A percentile compares a stretch with the other conserved stretches of the same genome.
phyloP scores from a whole-genome alignment of 1,140 invertebrate species.

The Helicoverpa zea region DNA sequence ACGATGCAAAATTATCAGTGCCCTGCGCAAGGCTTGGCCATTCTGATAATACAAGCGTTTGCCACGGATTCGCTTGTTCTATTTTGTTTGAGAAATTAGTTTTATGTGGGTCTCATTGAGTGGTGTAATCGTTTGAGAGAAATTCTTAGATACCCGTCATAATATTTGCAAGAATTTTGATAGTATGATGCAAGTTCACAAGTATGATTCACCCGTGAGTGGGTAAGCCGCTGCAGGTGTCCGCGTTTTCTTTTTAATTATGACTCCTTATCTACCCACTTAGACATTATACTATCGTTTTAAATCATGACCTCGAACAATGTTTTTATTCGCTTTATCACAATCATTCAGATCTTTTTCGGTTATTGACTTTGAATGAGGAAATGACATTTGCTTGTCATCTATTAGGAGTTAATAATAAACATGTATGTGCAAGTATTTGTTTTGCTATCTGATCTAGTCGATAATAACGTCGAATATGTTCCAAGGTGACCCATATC shows the following conservation, averaged over 20 bases:
- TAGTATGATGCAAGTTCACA: not conserved
- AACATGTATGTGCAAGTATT: conserved; percentile 19
- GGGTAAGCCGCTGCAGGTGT: not conserved
- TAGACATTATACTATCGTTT: not conserved
- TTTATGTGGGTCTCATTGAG: too few species aligned
- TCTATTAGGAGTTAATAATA: conserved; percentile 53
- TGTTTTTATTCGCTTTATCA: conserved; percentile 39
- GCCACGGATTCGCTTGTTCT: conserved; percentile 36
- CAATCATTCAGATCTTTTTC: conserved; percentile 53
- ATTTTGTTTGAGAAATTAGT: not conserved
- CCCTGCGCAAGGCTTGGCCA: conserved; percentile 63
- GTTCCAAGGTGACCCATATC: conserved; percentile 48
- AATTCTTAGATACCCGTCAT: not conserved
- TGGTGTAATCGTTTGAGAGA: too few species aligned
- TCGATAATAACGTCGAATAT: conserved; percentile 49
- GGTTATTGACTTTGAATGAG: conserved; percentile 66
- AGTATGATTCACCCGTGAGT: conserved; percentile 11
- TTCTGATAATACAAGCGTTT: conserved; percentile 54
- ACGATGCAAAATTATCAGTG: conserved; percentile 75
- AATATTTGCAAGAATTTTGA: not conserved
- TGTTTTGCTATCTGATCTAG: conserved; percentile 42
- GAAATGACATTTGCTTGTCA: conserved; percentile 62
- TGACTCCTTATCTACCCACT: conserved; percentile 22
- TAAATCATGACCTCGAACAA: conserved; percentile 23
- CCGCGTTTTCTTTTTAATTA: not conserved